Base-by-base conservation (phyloP, 2,888 invertebrate species). In the Leucophora obtusa region DNA sequence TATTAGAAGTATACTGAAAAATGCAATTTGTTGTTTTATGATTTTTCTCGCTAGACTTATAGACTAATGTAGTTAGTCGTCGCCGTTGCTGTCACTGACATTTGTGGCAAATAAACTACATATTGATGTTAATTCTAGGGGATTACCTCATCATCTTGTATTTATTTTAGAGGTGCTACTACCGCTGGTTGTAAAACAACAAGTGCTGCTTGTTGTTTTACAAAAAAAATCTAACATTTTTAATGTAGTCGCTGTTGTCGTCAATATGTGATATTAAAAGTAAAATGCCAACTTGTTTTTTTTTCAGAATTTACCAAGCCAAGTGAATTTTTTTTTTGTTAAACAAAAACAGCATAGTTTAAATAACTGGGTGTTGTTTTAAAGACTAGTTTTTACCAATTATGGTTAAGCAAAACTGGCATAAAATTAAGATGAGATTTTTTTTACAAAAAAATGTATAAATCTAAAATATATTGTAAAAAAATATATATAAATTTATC, bases 241-340 rank as follows among this genome's bases (percentile, higher is more conserved):
- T 18, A 18, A 17, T 51, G 17, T 59, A 47, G 43, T 58, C 33
- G n/a, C 5, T 14, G 17, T 59, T 38, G 38, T 59, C 35, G 58
- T 17, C 59, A 18, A 18, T 33, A 38, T 38, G 59, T 18, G 58
- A 38, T 69, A 33, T 69, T 56, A 58, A 70, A 70, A 59, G 51
- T 59, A 53, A 59, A 70, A 70, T 59, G 59, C 51, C 69, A 70
- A 70, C 69, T 35, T 59, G 59, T 35, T 43, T 56, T 43, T n/a
- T 28, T 28, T 28, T 28, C 7, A 28, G 50, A 51, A 53, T 53
- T 38, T 11, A 38, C 18, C 33, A 18, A 65, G 50, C 15, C 51
- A 50, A 63, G 63, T 35, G 53, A 47, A 47, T 28, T 65, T 51
- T 33, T 21, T n/a, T n/a, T 50, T 50, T 2, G 28, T n/a, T 54